Conservation (phyloP, 1,140 invertebrate species). For the Araneus ventricosus region DNA sequence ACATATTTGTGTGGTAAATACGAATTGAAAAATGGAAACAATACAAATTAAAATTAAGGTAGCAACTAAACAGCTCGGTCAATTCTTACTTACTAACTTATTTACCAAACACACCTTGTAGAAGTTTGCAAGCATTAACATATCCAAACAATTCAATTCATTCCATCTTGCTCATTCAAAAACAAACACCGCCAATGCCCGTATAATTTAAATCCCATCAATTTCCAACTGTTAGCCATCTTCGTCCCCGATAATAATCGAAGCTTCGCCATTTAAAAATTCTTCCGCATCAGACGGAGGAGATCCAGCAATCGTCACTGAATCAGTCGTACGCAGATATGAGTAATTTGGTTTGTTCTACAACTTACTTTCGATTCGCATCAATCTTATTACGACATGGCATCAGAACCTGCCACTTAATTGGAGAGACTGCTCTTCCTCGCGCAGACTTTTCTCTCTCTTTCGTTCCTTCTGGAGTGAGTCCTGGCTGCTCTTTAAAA, state of each 20-base stretch:
- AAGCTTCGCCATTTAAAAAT: slow-evolving; percentile 52
- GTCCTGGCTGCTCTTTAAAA: slow-evolving; percentile 63
- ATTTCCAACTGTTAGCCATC: background rate
- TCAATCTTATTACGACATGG: slow-evolving; percentile 72
- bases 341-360: slow-evolving; percentile 75
- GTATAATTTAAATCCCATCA: slow-evolving; percentile 53
- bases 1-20: no score
- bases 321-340: slow-evolving; percentile 43
- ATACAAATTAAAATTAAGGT: no score
- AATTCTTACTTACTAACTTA: no score
- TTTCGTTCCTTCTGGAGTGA: background rate
- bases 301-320: slow-evolving; percentile 48
- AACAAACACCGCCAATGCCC: background rate
- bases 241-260: slow-evolving; percentile 27
- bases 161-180: background rate
- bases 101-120: no score
- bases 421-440: slow-evolving; percentile 64
- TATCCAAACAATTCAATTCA: no score
- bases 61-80: no score
- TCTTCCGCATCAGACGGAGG: slow-evolving; percentile 2
- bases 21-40: no score
- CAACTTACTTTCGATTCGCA: slow-evolving; percentile 74
- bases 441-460: background rate
- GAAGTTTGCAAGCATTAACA: no score
- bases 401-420: slow-evolving; percentile 73